Evolutionary conservation across 2,888 invertebrate genomes (phyloP).

Genomic region (Buathra laborator): DNA sequence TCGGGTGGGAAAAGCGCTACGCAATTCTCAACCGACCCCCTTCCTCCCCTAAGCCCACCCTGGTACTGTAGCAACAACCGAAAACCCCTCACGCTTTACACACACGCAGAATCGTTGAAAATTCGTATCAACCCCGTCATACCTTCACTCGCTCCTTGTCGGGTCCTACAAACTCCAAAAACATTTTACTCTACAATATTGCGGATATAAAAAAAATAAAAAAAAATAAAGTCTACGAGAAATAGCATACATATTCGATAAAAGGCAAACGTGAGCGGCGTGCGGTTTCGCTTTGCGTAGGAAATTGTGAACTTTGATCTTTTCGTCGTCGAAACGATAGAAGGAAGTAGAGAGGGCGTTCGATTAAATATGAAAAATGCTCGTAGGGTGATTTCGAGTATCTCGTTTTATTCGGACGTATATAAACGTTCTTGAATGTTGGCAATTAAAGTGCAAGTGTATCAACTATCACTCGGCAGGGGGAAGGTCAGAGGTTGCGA

Average conservation of each 20-base stretch:
- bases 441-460: slow-evolving; percentile 33
- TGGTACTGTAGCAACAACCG: slow-evolving; percentile 76
- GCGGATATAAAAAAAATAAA: not conserved
- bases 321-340: not conserved
- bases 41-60: slow-evolving; percentile 58
- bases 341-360: slow-evolving; percentile 9
- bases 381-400: not conserved
- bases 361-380: slow-evolving; percentile 1
- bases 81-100: slow-evolving; percentile 23
- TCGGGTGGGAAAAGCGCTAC: slow-evolving; percentile 66
- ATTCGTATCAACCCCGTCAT: not conserved
- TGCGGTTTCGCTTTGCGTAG: not conserved
- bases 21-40: slow-evolving; percentile 70
- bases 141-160: slow-evolving; percentile 6
- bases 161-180: slow-evolving; percentile 15
- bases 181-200: not conserved
- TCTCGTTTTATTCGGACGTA: not conserved
- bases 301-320: slow-evolving; percentile 41
- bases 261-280: not conserved
- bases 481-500: slow-evolving; percentile 6
- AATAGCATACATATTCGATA: not conserved
- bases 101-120: not conserved
- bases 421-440: not conserved
- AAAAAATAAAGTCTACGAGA: not conserved
- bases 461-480: slow-evolving; percentile 1